Base-by-base conservation (phyloP, 2,888 invertebrate species). In the Onchidella celtica region DNA sequence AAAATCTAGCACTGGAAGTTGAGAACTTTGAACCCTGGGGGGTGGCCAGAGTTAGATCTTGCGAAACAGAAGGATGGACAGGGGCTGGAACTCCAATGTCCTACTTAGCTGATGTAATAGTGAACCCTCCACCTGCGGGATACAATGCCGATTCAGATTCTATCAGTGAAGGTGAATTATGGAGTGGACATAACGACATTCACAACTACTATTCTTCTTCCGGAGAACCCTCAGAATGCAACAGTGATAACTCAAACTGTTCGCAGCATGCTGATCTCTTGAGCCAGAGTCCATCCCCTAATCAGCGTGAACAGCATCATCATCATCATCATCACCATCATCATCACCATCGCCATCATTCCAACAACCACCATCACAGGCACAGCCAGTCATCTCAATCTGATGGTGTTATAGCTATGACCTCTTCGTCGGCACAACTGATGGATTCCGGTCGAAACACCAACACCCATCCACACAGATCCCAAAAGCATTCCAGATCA, bases 1-100 rank as follows among this genome's bases (percentile, higher is more conserved):
- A 87, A 69, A 83, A 84, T 24, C 29, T 84, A 47, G 59, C 81
- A 34, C 17, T 81, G 24, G 47, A 80, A 4, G 65, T 59, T 55
- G 81, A 82, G 40, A 78, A 82, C 73, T 66, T 36, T 27, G 47
- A 57, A 27, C 3, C 17, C 24, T n/a, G 40, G 40, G 2, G 36
- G 17, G 38, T 63, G 17, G 24, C 24, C 14, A 55, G 68, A 27
- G 14, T 29, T 0, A 24, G 38, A 32, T 2, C 29, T 11, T 9
- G 32, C 0, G 6, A 11, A 17, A 47, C 32, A 6, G 11, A 21
- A 34, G 27, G 6, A 9, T 32, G 65, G 40, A 32, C 27, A 1
- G 24, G 57, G 1, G 38, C 4, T 55, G 32, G 14, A 55, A 6
- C 9, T 27, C 34, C 65, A 0, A 40, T 36, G 9, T 32, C 40